Conservation (phyloP, 2,797 vertebrate genomes). For the Darevskia mixta region DNA sequence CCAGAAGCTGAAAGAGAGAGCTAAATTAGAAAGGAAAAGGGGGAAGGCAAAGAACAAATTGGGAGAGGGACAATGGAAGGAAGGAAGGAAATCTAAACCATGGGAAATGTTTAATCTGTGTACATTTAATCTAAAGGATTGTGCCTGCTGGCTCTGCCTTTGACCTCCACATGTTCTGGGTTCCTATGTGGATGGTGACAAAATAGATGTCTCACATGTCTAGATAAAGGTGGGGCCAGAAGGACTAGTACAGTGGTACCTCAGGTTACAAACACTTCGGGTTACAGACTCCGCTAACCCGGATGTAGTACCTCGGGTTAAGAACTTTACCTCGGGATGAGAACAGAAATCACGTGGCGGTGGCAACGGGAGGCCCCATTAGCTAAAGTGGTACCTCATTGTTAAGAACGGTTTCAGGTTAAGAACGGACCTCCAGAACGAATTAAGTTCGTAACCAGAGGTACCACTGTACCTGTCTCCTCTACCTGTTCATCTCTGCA, state of each 20-base stretch:
- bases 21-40: not conserved
- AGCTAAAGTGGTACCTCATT: too few relatives aligned
- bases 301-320: too few relatives aligned
- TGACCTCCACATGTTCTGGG: not conserved
- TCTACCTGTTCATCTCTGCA: not conserved
- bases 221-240: not conserved
- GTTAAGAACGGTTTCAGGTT: too few relatives aligned
- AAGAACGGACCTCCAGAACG: too few relatives aligned
- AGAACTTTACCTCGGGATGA: too few relatives aligned
- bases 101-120: not conserved
- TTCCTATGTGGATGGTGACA: not conserved
- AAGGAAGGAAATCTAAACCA: too few relatives aligned
- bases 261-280: too few relatives aligned
- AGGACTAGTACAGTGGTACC: too few relatives aligned
- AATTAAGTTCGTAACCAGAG: too few relatives aligned
- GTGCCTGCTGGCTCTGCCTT: not conserved
- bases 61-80: not conserved
- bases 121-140: not conserved
- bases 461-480: not conserved
- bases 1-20: not conserved
- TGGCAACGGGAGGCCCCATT: too few relatives aligned
- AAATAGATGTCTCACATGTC: accelerated
- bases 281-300: too few relatives aligned
- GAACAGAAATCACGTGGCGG: too few relatives aligned
- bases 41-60: not conserved